These are phyloP conservation scores for Drosophila ezoana DNA, from an alignment of 2,888 invertebrate genomes.

Conservation along the genomic window DNA sequence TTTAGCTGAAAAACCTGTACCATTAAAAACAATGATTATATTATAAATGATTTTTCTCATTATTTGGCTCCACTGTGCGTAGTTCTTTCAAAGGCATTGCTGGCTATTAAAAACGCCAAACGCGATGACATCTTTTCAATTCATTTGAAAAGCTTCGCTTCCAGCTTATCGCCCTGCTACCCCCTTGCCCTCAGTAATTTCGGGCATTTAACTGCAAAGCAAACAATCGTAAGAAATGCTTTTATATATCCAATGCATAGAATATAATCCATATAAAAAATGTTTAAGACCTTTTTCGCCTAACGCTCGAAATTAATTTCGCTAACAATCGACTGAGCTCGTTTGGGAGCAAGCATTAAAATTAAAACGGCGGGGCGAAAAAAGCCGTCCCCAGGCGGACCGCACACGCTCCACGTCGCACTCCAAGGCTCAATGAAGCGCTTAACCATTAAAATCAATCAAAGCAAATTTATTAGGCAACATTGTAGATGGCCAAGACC, in stretches of 20 bases:
- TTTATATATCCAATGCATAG: conserved; percentile 66
- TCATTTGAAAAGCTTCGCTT: conserved; percentile 64
- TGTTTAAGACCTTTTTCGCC: conserved; percentile 75
- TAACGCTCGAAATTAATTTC: conserved; percentile 79
- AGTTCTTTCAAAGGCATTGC: conserved; percentile 26
- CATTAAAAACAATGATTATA: too few relatives aligned
- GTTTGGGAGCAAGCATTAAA: conserved; percentile 45
- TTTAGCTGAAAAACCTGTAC: too few relatives aligned
- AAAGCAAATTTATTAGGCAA: conserved; percentile 82
- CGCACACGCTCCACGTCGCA: conserved; percentile 54
- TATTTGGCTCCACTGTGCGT: conserved; percentile 46
- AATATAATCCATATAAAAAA: conserved; percentile 71
- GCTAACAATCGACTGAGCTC: conserved; percentile 69
- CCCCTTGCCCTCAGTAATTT: conserved; percentile 22
- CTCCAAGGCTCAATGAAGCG: conserved; percentile 82
- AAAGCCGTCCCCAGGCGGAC: conserved; percentile 38
- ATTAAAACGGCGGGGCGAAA: conserved; percentile 49
- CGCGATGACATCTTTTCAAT: conserved; percentile 65
- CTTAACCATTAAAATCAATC: conserved; percentile 84
- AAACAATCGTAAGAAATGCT: conserved; percentile 77
- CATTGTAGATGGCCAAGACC: conserved; percentile 69
- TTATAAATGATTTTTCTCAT: too few relatives aligned
- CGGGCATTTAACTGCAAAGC: conserved; percentile 70
- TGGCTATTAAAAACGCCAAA: conserved; percentile 72
- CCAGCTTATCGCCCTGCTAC: conserved; percentile 1